A percentile compares a stretch with the other conserved stretches of the same genome.
phyloP scores from a whole-genome alignment of 2,797 vertebrate species.

The Chromobotia macracanthus region DNA sequence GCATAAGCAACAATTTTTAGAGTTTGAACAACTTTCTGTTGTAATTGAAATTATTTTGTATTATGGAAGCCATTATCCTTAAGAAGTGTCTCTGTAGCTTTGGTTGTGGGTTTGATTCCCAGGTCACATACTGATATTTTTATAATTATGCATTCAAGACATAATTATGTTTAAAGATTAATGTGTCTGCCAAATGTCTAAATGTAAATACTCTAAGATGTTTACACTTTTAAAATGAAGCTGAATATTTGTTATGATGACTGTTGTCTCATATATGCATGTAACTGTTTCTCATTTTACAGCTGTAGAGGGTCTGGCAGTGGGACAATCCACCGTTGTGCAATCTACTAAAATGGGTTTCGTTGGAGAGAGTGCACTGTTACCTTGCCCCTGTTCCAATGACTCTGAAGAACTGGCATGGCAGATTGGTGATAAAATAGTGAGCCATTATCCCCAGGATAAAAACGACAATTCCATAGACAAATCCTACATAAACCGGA shows the following conservation, averaged over 20 bases:
- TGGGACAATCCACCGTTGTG: background rate
- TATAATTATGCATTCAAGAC: too few relatives aligned
- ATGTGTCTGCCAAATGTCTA: too few relatives aligned
- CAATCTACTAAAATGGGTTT: background rate
- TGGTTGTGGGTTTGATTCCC: too few relatives aligned
- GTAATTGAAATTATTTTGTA: too few relatives aligned
- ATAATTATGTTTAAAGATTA: too few relatives aligned
- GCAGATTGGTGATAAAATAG: slow-evolving; percentile 15
- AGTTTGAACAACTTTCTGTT: too few relatives aligned
- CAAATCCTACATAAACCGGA: background rate
- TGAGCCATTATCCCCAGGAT: background rate
- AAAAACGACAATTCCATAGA: fast-evolving
- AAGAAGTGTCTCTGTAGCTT: too few relatives aligned
- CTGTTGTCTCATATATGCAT: slow-evolving; percentile 34
- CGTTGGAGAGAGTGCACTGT: slow-evolving; percentile 7
- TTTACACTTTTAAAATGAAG: background rate
- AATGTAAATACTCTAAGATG: too few relatives aligned
- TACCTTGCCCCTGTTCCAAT: slow-evolving; percentile 56
- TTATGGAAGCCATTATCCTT: too few relatives aligned
- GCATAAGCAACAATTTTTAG: too few relatives aligned
- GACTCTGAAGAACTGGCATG: background rate
- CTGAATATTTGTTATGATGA: background rate
- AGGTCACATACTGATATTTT: too few relatives aligned
- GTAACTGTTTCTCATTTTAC: slow-evolving; percentile 23
- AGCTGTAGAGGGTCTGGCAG: slow-evolving; percentile 7